A percentile compares a stretch with the other conserved stretches of the same genome.
phyloP scores from a whole-genome alignment of 64 coral and sea anemone genomes.

The Trachythela sp. region DNA sequence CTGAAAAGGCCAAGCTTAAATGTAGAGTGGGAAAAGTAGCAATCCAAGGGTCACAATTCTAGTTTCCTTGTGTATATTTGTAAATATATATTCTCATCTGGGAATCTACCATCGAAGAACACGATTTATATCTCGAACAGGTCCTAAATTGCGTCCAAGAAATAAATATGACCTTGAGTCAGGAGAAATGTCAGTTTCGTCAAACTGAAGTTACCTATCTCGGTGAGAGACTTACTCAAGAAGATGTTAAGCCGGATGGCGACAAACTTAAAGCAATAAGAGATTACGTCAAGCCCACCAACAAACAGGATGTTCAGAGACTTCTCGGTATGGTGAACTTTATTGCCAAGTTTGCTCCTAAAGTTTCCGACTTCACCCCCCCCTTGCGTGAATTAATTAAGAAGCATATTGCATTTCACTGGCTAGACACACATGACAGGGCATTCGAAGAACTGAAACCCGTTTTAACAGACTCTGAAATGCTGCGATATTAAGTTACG shows the following conservation, averaged over 20 bases:
- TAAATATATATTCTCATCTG: slow-evolving; percentile 1
- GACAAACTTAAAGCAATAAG: background rate
- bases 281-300: background rate
- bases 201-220: background rate
- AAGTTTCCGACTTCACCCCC: no score
- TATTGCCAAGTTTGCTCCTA: background rate
- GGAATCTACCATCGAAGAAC: background rate
- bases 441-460: no score
- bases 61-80: no score
- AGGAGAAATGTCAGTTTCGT: slow-evolving; percentile 10
- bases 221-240: background rate
- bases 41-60: no score
- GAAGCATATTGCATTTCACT: no score
- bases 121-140: background rate
- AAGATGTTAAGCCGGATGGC: background rate
- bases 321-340: slow-evolving; percentile 4
- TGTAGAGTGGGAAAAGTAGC: no score
- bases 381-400: no score
- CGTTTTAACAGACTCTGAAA: no score
- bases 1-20: no score
- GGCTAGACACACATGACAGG: no score
- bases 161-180: background rate
- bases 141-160: background rate
- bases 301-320: background rate
- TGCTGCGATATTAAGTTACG: no score